Base-by-base conservation (phyloP, 2,797 vertebrate genomes). In the Pipistrellus nathusii region DNA sequence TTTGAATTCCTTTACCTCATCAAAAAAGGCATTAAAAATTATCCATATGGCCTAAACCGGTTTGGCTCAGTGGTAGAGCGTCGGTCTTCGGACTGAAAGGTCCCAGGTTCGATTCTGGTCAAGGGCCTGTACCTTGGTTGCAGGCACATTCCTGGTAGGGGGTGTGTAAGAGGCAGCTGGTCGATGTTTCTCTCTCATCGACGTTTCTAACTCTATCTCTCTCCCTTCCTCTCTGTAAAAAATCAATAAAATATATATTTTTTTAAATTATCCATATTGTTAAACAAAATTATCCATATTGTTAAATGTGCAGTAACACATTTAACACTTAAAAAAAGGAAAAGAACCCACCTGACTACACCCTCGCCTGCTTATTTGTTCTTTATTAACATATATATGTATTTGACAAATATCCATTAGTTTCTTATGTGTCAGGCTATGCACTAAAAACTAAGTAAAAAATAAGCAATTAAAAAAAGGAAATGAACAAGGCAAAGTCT, bases 351-450 rank as follows among this genome's bases (percentile, higher is more conserved):
- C 18, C 21, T 55, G 32, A 51, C 32, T 86, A 27, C 27, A 57
- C 18, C 18, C 4, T 55, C 38, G 7, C 13, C 32, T 59, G 46
- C 13, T 71, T 81, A 51, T 59, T 44, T 44, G 44, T 57, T 91
- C 57, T 59, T 86, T 69, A 27, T 57, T 1, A 73, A 48, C 32
- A 6, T 57, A 38, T 46, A 7, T 48, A 30, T 68, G 6, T 38
- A 17, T 85, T 71, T 93, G 90, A 80, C 11, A 72, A 38, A 59
- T 80, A 80, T 71, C 76, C 72, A 85, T 30, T 95, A 82, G 21
- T 76, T 76, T 91, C 81, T 48, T 84, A 14, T 46, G 27, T 75
- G 18, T 15, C 53, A 66, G 27, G 10, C n/a, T 81, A 21, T 35
- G 5, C 2, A 44, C n/a, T 51, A 64, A 51, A 64, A 44, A 20